Conservation (phyloP, 2,888 invertebrate genomes). For the Parapristionchus giblindavisi region DNA sequence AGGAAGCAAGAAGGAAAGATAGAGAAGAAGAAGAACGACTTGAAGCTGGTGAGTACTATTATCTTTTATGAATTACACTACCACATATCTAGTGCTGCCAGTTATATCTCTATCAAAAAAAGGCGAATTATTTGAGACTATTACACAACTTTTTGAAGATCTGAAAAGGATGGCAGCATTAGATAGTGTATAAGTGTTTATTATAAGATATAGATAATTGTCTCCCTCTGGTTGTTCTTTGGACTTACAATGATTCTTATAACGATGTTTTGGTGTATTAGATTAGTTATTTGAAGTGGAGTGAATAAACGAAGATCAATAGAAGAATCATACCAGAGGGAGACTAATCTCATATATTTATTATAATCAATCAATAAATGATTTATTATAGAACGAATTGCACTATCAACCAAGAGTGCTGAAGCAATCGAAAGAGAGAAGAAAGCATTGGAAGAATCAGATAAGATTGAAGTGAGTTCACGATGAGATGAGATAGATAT, state of each 20-base stretch:
- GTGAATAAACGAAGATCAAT: neutral
- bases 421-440: slow-evolving; percentile 38
- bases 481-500: neutral
- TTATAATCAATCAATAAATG: neutral
- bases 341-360: no score
- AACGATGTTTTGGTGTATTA: slow-evolving; percentile 26
- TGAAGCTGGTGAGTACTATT: neutral
- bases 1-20: slow-evolving; percentile 35
- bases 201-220: no score
- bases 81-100: no score
- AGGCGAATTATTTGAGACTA: no score
- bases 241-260: no score
- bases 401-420: slow-evolving; percentile 27
- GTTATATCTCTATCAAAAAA: no score
- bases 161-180: no score
- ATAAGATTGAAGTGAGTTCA: slow-evolving; percentile 27
- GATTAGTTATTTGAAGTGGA: neutral
- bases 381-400: slow-evolving; percentile 6
- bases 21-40: slow-evolving; percentile 22
- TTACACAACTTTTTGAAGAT: no score
- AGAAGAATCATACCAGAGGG: neutral
- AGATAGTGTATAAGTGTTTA: no score
- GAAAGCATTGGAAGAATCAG: slow-evolving; percentile 29
- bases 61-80: neutral
- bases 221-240: no score